A percentile compares a stretch with the other conserved stretches of the same genome.
phyloP scores from a whole-genome alignment of 2,113 vertebrate species.

The Isichthys henryi region DNA sequence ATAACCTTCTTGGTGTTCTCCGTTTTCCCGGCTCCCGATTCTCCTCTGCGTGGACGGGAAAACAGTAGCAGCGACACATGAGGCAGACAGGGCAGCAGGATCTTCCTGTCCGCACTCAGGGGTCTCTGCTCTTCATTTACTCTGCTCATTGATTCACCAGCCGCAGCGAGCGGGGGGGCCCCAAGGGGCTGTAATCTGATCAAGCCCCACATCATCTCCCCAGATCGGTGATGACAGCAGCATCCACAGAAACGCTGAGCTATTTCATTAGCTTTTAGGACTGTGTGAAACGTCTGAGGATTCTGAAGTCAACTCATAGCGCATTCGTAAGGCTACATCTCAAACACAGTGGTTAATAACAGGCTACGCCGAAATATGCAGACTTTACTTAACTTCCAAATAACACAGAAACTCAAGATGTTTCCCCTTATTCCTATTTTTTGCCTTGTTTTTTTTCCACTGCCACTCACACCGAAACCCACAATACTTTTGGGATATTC shows the following conservation, averaged over 20 bases:
- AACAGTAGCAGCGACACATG: neutral
- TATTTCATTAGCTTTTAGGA: neutral
- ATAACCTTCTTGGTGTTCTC: slow-evolving; percentile 97
- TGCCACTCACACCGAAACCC: neutral
- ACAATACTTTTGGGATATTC: neutral
- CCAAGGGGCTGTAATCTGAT: neutral
- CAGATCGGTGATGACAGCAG: neutral
- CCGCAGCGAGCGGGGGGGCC: neutral
- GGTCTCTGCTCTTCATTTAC: neutral
- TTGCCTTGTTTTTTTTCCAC: neutral
- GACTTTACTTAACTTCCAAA: neutral
- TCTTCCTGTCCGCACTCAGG: neutral
- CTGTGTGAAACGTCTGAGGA: neutral
- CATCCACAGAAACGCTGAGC: neutral
- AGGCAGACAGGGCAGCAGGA: neutral
- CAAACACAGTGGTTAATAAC: neutral
- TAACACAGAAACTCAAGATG: neutral
- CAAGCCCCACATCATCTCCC: neutral
- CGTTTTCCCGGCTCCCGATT: slow-evolving; percentile 91
- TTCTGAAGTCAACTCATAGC: neutral
- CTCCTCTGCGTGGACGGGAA: slow-evolving; percentile 62
- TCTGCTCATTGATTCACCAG: neutral
- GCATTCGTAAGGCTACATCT: neutral
- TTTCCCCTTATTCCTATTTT: neutral
- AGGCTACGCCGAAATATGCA: neutral